phyloP scores from a whole-genome alignment of 2,113 vertebrate species.

The Scophthalmus maximus region DNA sequence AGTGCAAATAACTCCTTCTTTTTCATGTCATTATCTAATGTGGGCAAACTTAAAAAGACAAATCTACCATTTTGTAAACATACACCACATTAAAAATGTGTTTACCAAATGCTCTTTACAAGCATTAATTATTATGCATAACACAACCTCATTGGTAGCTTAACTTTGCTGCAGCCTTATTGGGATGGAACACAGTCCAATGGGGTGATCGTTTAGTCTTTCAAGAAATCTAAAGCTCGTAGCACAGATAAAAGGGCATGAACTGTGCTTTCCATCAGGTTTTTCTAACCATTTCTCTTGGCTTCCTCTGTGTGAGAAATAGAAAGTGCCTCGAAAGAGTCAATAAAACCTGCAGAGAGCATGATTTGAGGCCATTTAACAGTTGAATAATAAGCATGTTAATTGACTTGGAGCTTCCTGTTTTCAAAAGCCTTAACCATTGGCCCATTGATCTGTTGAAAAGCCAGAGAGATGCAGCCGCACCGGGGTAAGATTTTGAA shows the following conservation, averaged over 20 bases:
- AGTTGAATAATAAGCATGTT: conserved; percentile 3
- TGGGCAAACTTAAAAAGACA: not conserved
- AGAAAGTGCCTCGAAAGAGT: not conserved
- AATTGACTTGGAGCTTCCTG: conserved; percentile 1
- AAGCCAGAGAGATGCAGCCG: conserved; percentile 5
- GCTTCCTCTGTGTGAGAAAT: too few relatives aligned
- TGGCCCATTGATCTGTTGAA: not conserved
- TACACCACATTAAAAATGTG: not conserved
- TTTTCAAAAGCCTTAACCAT: conserved; percentile 1
- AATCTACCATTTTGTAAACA: too few relatives aligned
- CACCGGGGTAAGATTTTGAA: not conserved
- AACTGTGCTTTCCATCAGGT: not conserved
- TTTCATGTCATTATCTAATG: not conserved
- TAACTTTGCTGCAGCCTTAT: not conserved
- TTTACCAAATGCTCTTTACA: conserved; percentile 1
- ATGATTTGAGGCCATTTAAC: not conserved
- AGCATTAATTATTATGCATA: not conserved
- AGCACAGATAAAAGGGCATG: conserved; percentile 11
- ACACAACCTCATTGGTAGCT: not conserved
- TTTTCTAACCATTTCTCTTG: too few relatives aligned
- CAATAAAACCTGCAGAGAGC: conserved; percentile 15
- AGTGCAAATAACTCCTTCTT: too few relatives aligned
- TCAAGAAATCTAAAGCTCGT: conserved; percentile 5
- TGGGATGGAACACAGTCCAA: not conserved
- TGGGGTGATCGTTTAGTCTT: not conserved